Evolutionary conservation across 2,797 vertebrate species (phyloP).

Genomic region (Champsocephalus gunnari): DNA sequence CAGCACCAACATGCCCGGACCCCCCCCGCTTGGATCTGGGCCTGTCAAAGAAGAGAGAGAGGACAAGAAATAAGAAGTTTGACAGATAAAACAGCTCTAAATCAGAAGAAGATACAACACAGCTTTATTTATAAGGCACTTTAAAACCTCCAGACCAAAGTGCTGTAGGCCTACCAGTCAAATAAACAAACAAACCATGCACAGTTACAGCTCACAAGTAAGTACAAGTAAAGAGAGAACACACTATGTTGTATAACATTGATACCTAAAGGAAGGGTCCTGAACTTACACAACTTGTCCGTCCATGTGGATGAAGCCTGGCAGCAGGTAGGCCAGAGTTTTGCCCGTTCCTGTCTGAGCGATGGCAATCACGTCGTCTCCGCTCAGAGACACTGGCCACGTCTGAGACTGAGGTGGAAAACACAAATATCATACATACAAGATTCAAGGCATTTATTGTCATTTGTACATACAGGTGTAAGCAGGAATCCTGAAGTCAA

Average conservation of each 20-base stretch:
- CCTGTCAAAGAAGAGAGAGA: conserved; percentile 66
- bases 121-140: too few species aligned
- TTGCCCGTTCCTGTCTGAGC: conserved; percentile 98
- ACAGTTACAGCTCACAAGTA: too few species aligned
- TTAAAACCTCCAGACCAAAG: too few species aligned
- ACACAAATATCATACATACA: neutral
- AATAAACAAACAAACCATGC: too few species aligned
- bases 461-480: too few species aligned
- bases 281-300: conserved; percentile 91
- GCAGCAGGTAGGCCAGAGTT: conserved; percentile 94
- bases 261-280: neutral
- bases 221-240: too few species aligned
- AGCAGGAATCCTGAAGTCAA: too few species aligned
- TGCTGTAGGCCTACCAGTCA: too few species aligned
- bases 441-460: too few species aligned
- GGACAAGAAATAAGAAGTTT: neutral
- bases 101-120: too few species aligned
- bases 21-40: conserved; percentile 78
- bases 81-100: neutral
- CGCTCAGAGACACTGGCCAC: conserved; percentile 94
- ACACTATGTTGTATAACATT: accelerated
- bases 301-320: conserved; percentile 97
- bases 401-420: conserved; percentile 89
- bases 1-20: conserved; percentile 96
- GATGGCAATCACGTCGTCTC: conserved; percentile 95